Conservation (phyloP, 2,113 vertebrate species). For the Centropus bengalensis region DNA sequence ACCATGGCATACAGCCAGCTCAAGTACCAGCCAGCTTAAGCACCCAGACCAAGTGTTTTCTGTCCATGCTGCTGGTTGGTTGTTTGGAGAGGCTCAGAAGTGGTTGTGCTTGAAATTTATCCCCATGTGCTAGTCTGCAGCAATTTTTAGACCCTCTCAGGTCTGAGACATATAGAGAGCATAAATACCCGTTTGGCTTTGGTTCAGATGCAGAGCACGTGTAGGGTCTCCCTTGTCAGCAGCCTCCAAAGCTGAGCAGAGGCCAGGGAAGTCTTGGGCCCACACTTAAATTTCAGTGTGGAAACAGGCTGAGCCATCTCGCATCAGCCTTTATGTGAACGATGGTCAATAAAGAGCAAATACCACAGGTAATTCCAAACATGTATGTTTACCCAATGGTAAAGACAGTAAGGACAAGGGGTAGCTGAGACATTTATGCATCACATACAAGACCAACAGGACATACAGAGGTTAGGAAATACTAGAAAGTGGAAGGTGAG, state of each 20-base stretch:
- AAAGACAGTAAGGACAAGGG: neutral
- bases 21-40: neutral
- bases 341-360: neutral
- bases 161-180: rapidly evolving
- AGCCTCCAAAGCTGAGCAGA: neutral
- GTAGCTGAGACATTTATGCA: neutral
- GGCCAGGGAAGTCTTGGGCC: neutral
- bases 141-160: neutral
- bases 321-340: neutral
- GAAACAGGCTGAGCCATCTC: neutral
- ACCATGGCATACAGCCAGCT: neutral
- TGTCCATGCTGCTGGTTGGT: neutral
- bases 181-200: neutral
- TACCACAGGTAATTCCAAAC: neutral
- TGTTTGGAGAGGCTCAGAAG: neutral
- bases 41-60: neutral
- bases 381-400: neutral
- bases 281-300: neutral
- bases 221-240: neutral
- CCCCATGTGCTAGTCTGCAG: neutral
- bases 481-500: neutral
- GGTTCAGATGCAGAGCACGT: neutral
- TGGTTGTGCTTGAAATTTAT: neutral
- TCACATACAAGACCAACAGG: neutral
- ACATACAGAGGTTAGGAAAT: neutral